A percentile compares a stretch with the other conserved stretches of the same genome.
Conservation (phyloP, 1,140 invertebrate species). For the Maniola jurtina region DNA sequence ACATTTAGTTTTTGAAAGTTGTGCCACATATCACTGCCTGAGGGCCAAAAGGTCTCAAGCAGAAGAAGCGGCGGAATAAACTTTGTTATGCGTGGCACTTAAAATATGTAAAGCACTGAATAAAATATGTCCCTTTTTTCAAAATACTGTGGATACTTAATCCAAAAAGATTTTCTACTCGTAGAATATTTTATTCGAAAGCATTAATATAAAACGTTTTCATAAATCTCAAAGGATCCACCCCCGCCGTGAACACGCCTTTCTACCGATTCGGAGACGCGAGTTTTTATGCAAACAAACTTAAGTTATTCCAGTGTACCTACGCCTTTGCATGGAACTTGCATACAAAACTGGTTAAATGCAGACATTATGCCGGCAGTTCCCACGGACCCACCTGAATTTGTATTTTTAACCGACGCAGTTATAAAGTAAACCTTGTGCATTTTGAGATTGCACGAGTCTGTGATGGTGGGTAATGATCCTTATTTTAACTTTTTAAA, state of each 20-base stretch:
- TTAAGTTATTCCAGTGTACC: slow-evolving; percentile 72
- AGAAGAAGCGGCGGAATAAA: too few species aligned
- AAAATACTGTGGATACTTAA: too few species aligned
- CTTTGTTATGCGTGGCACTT: too few species aligned
- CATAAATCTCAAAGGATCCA: slow-evolving; percentile 2
- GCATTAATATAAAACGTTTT: slow-evolving; percentile 5
- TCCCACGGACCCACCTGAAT: slow-evolving; percentile 39
- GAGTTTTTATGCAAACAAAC: slow-evolving; percentile 73
- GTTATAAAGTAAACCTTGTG: slow-evolving; percentile 39
- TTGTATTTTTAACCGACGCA: slow-evolving; percentile 49
- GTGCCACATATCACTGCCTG: too few species aligned
- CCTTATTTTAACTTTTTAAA: slow-evolving; percentile 7
- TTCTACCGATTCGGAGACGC: slow-evolving; percentile 55
- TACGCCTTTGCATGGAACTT: slow-evolving; percentile 66
- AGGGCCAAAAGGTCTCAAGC: too few species aligned
- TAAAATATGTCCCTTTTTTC: too few species aligned
- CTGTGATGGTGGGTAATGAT: slow-evolving; percentile 1
- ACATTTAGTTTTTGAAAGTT: too few species aligned
- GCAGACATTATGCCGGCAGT: slow-evolving; percentile 46
- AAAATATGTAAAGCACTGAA: too few species aligned
- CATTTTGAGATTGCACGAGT: slow-evolving; percentile 26
- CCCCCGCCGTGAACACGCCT: slow-evolving; percentile 16
- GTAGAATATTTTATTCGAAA: not conserved
- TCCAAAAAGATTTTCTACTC: not conserved
- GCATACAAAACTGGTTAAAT: slow-evolving; percentile 63